Conservation (phyloP, 2,797 vertebrate genomes). For the Xyrichtys novacula region DNA sequence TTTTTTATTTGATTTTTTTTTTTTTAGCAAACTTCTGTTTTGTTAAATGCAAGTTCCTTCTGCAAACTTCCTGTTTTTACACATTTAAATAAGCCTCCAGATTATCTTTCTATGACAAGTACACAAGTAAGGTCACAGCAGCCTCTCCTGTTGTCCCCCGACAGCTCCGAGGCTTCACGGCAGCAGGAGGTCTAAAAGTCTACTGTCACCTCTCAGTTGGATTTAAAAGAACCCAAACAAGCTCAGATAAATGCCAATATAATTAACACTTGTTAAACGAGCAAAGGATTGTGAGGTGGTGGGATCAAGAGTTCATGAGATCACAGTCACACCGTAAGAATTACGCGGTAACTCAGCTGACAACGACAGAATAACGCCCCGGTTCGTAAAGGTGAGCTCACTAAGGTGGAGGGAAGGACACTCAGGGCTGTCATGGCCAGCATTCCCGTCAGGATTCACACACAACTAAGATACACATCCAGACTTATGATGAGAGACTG, state of each 20-base stretch:
- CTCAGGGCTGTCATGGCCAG: constrained; percentile 12
- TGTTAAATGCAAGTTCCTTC: too few relatives aligned
- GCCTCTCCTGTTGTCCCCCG: constrained; percentile 18
- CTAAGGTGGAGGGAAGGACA: constrained; percentile 20
- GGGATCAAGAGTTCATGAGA: constrained; percentile 52
- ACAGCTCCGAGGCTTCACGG: constrained; percentile 37
- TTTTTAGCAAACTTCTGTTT: too few relatives aligned
- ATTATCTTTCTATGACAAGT: neutral
- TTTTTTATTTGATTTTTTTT: too few relatives aligned
- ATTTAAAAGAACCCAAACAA: constrained; percentile 45
- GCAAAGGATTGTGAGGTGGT: constrained; percentile 25
- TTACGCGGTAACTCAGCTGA: constrained; percentile 38
- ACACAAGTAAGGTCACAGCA: neutral
- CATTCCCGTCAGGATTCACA: neutral
- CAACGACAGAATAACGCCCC: constrained; percentile 34
- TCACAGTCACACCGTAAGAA: constrained; percentile 41
- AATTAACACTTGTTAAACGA: constrained; percentile 36
- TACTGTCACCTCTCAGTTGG: constrained; percentile 39
- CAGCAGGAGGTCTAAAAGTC: constrained; percentile 57
- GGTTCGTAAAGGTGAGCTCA: constrained; percentile 22
- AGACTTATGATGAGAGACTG: neutral
- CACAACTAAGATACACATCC: neutral
- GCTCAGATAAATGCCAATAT: constrained; percentile 20
- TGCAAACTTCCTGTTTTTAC: too few relatives aligned
- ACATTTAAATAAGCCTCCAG: too few relatives aligned